phyloP scores from a whole-genome alignment of 2,888 invertebrate species.

The Lissocephala sabroskyi region DNA sequence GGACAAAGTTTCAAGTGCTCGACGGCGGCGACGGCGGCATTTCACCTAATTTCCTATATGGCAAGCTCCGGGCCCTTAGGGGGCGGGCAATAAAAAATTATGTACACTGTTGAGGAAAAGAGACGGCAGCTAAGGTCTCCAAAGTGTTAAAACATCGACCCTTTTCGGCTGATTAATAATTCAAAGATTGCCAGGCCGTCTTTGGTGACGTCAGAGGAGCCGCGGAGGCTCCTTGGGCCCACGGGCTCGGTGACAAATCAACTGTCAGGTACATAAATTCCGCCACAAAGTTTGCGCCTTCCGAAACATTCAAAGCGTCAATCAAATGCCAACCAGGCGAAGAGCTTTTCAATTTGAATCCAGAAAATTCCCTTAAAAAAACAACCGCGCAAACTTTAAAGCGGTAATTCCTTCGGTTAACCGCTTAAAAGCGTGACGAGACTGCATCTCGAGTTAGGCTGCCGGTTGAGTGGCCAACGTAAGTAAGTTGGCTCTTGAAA shows the following conservation, averaged over 20 bases:
- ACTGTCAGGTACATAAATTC: conserved; percentile 9
- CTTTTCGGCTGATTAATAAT: neutral
- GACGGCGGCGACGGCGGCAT: neutral
- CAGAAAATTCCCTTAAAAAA: too few relatives aligned
- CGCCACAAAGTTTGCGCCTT: neutral
- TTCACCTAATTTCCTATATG: conserved; percentile 15
- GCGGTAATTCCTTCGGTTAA: conserved; percentile 14
- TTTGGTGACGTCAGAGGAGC: neutral
- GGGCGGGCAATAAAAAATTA: too few relatives aligned
- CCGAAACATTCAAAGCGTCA: conserved; percentile 45
- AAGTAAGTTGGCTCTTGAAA: conserved; percentile 23
- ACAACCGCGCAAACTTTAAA: conserved; percentile 41
- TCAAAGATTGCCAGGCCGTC: neutral
- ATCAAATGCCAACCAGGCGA: conserved; percentile 31
- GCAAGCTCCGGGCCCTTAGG: too few relatives aligned
- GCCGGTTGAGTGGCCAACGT: conserved; percentile 33
- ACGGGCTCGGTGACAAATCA: conserved; percentile 5
- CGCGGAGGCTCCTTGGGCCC: neutral
- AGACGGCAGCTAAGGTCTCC: too few relatives aligned
- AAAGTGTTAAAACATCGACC: neutral
- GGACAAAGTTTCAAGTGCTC: conserved; percentile 8
- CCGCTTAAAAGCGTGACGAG: too few relatives aligned
- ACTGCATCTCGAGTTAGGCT: too few relatives aligned
- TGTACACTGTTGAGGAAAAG: too few relatives aligned
- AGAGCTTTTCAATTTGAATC: conserved; percentile 37